Percentiles rank a stretch among this genome's conserved stretches.
These are phyloP conservation scores for Cuniculus paca DNA, from an alignment of 2,797 vertebrate genomes.

Conservation along the genomic window DNA sequence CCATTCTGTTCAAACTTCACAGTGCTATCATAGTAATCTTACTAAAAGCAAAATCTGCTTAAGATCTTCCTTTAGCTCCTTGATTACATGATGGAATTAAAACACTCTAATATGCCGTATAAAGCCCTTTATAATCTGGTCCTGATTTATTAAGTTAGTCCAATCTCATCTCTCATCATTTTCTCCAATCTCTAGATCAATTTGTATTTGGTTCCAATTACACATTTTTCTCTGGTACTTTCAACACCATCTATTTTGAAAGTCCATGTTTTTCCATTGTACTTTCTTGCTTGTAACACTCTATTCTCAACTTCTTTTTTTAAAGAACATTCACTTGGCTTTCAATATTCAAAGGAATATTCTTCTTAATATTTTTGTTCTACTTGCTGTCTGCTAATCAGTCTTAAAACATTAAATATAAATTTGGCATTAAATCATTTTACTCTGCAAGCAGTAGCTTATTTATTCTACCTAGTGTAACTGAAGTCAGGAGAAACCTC, in stretches of 20 bases:
- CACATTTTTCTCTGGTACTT: neutral
- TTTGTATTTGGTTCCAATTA: neutral
- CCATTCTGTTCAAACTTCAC: neutral
- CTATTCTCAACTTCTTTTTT: neutral
- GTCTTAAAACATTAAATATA: neutral
- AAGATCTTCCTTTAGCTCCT: neutral
- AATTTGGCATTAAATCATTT: neutral
- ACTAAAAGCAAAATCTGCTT: slow-evolving; percentile 25
- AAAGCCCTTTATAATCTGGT: neutral
- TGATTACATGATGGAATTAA: slow-evolving; percentile 21
- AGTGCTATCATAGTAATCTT: neutral
- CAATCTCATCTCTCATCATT: neutral
- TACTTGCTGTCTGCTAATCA: neutral
- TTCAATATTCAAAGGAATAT: neutral
- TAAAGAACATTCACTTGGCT: neutral
- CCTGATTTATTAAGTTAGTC: neutral
- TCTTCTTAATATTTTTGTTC: neutral
- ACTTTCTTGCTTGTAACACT: neutral
- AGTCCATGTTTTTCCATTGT: neutral
- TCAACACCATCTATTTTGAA: neutral
- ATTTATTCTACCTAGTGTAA: neutral
- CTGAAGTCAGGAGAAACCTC: neutral
- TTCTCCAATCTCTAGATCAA: neutral
- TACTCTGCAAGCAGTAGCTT: neutral
- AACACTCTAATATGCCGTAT: neutral